Conservation (phyloP, 2,888 invertebrate species). For the Pachliopta kotzebuea region DNA sequence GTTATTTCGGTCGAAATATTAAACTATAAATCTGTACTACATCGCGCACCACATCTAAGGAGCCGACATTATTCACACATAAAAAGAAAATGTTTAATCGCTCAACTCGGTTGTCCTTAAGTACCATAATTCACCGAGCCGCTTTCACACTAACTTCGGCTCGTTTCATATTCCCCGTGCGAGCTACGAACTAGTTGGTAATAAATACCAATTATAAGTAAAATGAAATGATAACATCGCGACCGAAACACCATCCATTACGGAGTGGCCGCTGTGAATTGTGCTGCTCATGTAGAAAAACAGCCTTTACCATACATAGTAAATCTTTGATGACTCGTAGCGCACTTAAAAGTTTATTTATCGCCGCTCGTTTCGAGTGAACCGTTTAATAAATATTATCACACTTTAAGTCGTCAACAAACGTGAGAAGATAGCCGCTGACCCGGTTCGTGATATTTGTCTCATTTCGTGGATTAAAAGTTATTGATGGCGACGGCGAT, state of each 20-base stretch:
- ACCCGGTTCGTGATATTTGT: slow-evolving; percentile 78
- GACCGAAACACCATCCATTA: slow-evolving; percentile 63
- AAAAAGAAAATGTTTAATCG: slow-evolving; percentile 66
- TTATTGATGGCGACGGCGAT: slow-evolving; percentile 63
- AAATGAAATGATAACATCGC: slow-evolving; percentile 75
- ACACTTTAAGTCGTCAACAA: slow-evolving; percentile 76
- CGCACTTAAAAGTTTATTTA: slow-evolving; percentile 74
- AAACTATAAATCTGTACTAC: slow-evolving; percentile 60
- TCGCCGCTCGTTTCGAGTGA: slow-evolving; percentile 68
- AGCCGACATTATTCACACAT: slow-evolving; percentile 57
- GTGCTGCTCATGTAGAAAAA: slow-evolving; percentile 49
- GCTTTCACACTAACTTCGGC: slow-evolving; percentile 65
- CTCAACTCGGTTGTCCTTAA: slow-evolving; percentile 64
- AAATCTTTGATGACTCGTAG: slow-evolving; percentile 77
- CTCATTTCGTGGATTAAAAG: slow-evolving; percentile 75
- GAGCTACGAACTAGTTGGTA: slow-evolving; percentile 53
- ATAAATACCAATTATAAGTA: slow-evolving; percentile 79
- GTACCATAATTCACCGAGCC: slow-evolving; percentile 66
- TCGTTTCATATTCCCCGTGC: slow-evolving; percentile 43
- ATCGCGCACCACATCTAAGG: slow-evolving; percentile 65
- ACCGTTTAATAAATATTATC: slow-evolving; percentile 80
- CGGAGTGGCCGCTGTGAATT: slow-evolving; percentile 43
- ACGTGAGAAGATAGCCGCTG: slow-evolving; percentile 78
- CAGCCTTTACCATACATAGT: slow-evolving; percentile 64
- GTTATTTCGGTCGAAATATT: slow-evolving; percentile 47